Evolutionary conservation across 2,888 invertebrate genomes (phyloP).

Genomic region (Pandemis heparana): DNA sequence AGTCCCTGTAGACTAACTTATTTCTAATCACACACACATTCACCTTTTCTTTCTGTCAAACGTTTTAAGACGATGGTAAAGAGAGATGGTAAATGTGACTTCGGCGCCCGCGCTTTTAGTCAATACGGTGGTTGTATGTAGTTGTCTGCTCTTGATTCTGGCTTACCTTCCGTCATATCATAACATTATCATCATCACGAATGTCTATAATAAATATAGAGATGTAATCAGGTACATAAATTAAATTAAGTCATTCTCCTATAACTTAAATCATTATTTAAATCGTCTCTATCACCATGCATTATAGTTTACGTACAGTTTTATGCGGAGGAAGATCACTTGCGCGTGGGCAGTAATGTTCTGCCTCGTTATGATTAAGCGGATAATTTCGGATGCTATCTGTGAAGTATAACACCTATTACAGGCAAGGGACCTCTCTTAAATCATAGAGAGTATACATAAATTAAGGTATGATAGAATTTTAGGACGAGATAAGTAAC

Average conservation of each 20-base stretch:
- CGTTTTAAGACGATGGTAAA: too few species aligned
- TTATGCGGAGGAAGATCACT: constrained; percentile 52
- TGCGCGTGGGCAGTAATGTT: constrained; percentile 61
- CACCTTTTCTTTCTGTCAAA: too few species aligned
- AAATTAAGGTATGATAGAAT: constrained; percentile 4
- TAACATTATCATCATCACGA: too few species aligned
- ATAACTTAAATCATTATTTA: constrained; percentile 47
- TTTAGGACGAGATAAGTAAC: constrained; percentile 8
- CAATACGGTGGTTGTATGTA: too few species aligned
- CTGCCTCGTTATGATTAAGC: constrained; percentile 66
- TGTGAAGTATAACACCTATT: constrained; percentile 58
- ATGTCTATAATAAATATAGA: too few species aligned
- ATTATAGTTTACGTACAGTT: constrained; percentile 57
- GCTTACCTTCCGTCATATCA: too few species aligned
- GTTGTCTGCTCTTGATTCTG: too few species aligned
- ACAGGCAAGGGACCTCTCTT: constrained; percentile 48
- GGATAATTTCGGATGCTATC: constrained; percentile 66
- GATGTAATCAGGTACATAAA: too few species aligned
- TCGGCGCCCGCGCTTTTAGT: too few species aligned
- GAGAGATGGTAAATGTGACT: too few species aligned
- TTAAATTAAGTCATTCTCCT: background rate
- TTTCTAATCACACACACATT: too few species aligned
- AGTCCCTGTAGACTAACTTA: too few species aligned
- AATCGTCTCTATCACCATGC: constrained; percentile 53
- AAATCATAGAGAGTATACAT: constrained; percentile 21